Evolutionary conservation across 2,113 vertebrate species (phyloP).

Genomic region (Cettia cetti): DNA sequence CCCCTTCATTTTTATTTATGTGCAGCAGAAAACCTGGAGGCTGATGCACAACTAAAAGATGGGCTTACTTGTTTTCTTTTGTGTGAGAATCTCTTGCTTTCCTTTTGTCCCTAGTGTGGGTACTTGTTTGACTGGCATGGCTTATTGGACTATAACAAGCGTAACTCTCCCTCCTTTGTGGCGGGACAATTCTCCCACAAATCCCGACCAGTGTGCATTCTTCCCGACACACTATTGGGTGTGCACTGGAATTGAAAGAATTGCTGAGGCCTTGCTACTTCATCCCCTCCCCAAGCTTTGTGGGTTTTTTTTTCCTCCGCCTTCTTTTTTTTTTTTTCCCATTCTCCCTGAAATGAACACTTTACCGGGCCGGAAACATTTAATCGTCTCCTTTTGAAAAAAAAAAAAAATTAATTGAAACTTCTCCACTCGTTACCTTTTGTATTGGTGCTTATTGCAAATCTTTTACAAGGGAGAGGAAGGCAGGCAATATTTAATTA

Average conservation of each 20-base stretch:
- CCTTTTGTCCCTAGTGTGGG: constrained; percentile 88
- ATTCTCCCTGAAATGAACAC: constrained; percentile 95
- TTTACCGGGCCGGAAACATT: constrained; percentile 99
- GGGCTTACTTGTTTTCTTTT: constrained; percentile 99
- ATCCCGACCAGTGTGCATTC: constrained; percentile 95
- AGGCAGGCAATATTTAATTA: constrained; percentile 68
- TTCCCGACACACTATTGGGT: constrained; percentile 93
- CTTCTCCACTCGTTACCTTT: constrained; percentile 88
- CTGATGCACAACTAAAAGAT: constrained; percentile 98
- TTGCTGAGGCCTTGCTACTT: constrained; percentile 81
- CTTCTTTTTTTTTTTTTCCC: neutral
- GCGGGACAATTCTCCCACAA: constrained; percentile 97
- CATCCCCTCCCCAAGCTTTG: constrained; percentile 82
- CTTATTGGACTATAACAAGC: constrained; percentile 99
- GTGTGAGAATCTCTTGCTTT: constrained; percentile 95
- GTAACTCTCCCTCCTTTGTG: constrained; percentile 94
- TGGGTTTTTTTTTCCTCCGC: constrained; percentile 58
- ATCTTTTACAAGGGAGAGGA: constrained; percentile 67
- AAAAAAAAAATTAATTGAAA: constrained; percentile 98
- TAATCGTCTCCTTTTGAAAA: constrained; percentile 97
- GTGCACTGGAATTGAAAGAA: constrained; percentile 94
- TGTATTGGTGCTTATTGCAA: constrained; percentile 77
- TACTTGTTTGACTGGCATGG: constrained; percentile 99
- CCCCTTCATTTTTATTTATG: constrained; percentile 83
- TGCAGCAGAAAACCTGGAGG: constrained; percentile 88